Conservation (phyloP, 1,140 invertebrate species). For the Phthorimaea operculella region DNA sequence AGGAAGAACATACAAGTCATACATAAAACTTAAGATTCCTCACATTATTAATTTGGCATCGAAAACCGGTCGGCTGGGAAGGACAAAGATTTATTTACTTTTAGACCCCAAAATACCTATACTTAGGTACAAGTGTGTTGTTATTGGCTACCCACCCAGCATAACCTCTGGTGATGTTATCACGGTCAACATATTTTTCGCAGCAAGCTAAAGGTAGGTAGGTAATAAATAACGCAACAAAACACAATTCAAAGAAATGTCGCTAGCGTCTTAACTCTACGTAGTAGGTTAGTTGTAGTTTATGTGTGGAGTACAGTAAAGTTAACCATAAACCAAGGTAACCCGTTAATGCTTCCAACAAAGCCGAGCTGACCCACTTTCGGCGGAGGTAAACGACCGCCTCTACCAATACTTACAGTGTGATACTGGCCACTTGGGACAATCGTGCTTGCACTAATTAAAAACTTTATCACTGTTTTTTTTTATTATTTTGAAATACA, state of each 20-base stretch:
- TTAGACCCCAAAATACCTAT: neutral
- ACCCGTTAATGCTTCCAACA: slow-evolving; percentile 23
- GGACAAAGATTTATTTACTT: neutral
- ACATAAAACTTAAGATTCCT: neutral
- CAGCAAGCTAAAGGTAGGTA: no score
- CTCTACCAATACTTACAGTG: slow-evolving; percentile 22
- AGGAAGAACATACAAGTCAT: no score
- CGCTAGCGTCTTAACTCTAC: no score
- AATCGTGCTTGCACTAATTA: slow-evolving; percentile 26
- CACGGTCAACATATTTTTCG: no score
- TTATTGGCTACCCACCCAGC: no score
- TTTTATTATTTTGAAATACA: slow-evolving; percentile 25
- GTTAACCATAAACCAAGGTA: slow-evolving; percentile 12
- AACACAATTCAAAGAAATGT: no score
- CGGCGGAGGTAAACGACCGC: slow-evolving; percentile 22
- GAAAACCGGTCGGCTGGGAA: slow-evolving; percentile 1
- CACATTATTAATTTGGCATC: neutral
- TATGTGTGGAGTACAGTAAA: neutral
- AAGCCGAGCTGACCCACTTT: slow-evolving; percentile 31
- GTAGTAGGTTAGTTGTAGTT: no score
- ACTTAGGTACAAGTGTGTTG: neutral
- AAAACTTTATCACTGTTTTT: slow-evolving; percentile 36
- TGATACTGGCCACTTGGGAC: slow-evolving; percentile 22
- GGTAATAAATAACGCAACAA: no score
- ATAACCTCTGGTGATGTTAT: no score